Percentiles rank a stretch among this genome's conserved stretches.
These are phyloP conservation scores for Carduelis carduelis DNA, from an alignment of 2,797 vertebrate genomes.

Conservation along the genomic window DNA sequence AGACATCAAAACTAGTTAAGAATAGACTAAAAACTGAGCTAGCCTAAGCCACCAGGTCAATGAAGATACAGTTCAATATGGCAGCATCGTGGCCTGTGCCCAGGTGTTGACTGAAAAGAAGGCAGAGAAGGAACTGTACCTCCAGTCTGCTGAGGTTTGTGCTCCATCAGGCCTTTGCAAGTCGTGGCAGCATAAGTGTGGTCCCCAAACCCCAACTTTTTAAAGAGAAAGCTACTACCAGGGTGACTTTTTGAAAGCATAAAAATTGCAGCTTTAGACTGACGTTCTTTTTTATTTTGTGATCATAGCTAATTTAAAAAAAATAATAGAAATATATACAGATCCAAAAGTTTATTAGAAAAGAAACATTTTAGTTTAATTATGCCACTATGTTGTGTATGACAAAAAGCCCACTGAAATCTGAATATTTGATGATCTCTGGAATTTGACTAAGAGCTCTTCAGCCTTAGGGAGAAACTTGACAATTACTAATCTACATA, in stretches of 20 bases:
- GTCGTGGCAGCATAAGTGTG: neutral
- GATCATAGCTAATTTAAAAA: conserved; percentile 61
- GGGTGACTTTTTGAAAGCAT: neutral
- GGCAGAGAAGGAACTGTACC: neutral
- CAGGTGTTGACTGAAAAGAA: rapidly evolving
- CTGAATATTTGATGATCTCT: conserved; percentile 72
- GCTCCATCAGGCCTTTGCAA: neutral
- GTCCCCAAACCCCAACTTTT: neutral
- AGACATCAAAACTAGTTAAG: neutral
- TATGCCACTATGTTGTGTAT: conserved; percentile 57
- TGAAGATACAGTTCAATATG: neutral
- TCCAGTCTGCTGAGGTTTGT: neutral
- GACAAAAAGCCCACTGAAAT: conserved; percentile 68
- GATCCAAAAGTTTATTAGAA: conserved; percentile 62
- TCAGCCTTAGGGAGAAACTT: conserved; percentile 62
- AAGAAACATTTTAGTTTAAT: conserved; percentile 70
- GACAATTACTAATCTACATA: conserved; percentile 73
- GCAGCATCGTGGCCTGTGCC: neutral
- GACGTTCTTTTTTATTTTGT: conserved; percentile 23
- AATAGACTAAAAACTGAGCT: neutral
- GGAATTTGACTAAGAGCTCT: conserved; percentile 70
- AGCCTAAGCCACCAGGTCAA: neutral
- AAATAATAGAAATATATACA: conserved; percentile 46
- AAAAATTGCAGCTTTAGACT: conserved; percentile 1
- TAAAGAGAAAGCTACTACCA: neutral